Percentiles rank a stretch among this genome's conserved stretches.
Evolutionary conservation across 2,888 invertebrate species (phyloP).

Genomic region (Selenia dentaria): DNA sequence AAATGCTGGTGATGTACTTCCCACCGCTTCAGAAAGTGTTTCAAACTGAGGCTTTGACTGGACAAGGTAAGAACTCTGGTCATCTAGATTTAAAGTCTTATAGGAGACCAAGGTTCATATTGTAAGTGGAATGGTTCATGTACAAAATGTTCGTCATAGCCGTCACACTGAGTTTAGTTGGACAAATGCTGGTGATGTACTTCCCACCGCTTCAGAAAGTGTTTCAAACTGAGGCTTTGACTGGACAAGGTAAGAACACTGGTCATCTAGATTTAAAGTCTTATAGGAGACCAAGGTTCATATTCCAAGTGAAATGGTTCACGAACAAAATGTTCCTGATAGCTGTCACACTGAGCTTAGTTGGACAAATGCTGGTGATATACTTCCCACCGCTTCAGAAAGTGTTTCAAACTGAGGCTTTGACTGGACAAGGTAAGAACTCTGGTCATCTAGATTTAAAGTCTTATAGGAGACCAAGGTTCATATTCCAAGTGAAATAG

Average conservation of each 20-base stretch:
- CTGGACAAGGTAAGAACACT: conserved; percentile 89
- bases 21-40: conserved; percentile 98
- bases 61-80: conserved; percentile 89
- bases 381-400: conserved; percentile 98
- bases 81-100: no score
- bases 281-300: no score
- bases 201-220: conserved; percentile 97
- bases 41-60: conserved; percentile 97
- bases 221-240: conserved; percentile 98
- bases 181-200: conserved; percentile 98
- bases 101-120: no score
- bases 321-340: conserved; percentile 92
- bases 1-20: conserved; percentile 98
- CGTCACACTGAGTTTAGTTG: conserved; percentile 96
- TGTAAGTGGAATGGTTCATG: conserved; percentile 90
- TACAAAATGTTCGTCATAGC: conserved; percentile 95
- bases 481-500: conserved; percentile 94
- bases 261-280: no score
- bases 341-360: conserved; percentile 96
- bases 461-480: no score
- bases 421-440: conserved; percentile 91
- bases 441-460: no score
- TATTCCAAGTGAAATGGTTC: conserved; percentile 92
- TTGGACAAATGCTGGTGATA: conserved; percentile 98
- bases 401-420: conserved; percentile 98